Percentiles rank a stretch among this genome's conserved stretches.
Evolutionary conservation across 1,140 invertebrate genomes (phyloP).

Genomic region (Halotydeus destructor): DNA sequence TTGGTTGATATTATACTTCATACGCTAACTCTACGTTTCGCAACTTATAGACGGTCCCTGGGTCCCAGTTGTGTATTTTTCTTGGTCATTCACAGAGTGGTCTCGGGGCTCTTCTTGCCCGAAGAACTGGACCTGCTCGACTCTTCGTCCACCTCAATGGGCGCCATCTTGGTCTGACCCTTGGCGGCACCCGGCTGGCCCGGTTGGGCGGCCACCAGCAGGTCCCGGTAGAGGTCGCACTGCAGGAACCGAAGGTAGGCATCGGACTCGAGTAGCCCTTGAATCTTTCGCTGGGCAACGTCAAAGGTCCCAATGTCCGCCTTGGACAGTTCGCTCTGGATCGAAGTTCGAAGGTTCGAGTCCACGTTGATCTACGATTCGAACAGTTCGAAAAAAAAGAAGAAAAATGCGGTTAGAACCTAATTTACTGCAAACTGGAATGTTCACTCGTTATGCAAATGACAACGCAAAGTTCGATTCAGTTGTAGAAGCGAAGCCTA

Average conservation of each 20-base stretch:
- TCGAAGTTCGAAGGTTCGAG: constrained; percentile 29
- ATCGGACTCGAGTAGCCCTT: constrained; percentile 35
- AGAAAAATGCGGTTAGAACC: constrained; percentile 3
- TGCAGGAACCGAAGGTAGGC: constrained; percentile 34
- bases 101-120: neutral
- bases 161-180: too few relatives aligned
- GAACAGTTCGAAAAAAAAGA: constrained; percentile 7
- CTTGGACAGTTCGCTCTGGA: constrained; percentile 21
- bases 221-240: constrained; percentile 30
- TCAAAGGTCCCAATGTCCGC: constrained; percentile 30
- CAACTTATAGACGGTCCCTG: too few relatives aligned
- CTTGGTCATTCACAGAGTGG: neutral
- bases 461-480: too few relatives aligned
- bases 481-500: too few relatives aligned
- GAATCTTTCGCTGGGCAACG: constrained; percentile 32
- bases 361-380: constrained; percentile 33
- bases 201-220: constrained; percentile 16
- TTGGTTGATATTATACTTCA: neutral
- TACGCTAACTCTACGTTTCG: neutral
- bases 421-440: neutral
- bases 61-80: too few relatives aligned
- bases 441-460: too few relatives aligned
- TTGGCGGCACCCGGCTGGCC: neutral
- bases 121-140: too few relatives aligned
- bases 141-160: neutral